Base-by-base conservation (phyloP, 2,113 vertebrate species). In the Ailurus styani region DNA sequence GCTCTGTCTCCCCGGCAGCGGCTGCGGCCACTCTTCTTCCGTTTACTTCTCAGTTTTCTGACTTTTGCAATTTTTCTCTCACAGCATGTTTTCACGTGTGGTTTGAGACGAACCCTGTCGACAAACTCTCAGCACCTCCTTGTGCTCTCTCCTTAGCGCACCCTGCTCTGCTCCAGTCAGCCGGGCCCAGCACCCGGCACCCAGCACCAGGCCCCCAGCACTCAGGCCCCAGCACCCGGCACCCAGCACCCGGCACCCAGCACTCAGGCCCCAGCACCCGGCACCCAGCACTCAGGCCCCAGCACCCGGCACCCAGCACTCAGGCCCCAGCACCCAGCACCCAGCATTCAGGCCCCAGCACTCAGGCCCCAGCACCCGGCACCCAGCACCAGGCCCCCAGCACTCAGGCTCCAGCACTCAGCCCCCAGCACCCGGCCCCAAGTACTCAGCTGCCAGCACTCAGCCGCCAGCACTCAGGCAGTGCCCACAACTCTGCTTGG, bases 371-470 rank as follows among this genome's bases (percentile, higher is more conserved):
- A 40, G 83, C 1, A n/a, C n/a, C n/a, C n/a, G n/a, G n/a, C n/a
- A n/a, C n/a, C n/a, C n/a, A n/a, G n/a, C n/a, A n/a, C n/a, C n/a
- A n/a, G n/a, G 0, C 9, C 18, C 29, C 75, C 13, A 11, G 3
- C 70, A 45, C 18, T 55, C 6, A 2, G 20, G 17, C 62, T 0
- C 42, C 1, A 40, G 83, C 1, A n/a, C n/a, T n/a, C n/a, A n/a
- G n/a, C n/a, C n/a, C n/a, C n/a, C n/a, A n/a, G n/a, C n/a, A n/a
- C n/a, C n/a, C n/a, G n/a, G 0, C 9, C 18, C 29, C 75, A 8
- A 11, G 3, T 40, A 45, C 18, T 55, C 6, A 2, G 20, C 9
- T 45, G 0, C n/a, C n/a, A n/a, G n/a, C n/a, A n/a, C n/a, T n/a
- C n/a, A n/a, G 0, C 9, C 18, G 20, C 75, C 13, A 11, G 3